Evolutionary conservation across 2,888 invertebrate species (phyloP).

Genomic region (Fissipunctia ypsillon): DNA sequence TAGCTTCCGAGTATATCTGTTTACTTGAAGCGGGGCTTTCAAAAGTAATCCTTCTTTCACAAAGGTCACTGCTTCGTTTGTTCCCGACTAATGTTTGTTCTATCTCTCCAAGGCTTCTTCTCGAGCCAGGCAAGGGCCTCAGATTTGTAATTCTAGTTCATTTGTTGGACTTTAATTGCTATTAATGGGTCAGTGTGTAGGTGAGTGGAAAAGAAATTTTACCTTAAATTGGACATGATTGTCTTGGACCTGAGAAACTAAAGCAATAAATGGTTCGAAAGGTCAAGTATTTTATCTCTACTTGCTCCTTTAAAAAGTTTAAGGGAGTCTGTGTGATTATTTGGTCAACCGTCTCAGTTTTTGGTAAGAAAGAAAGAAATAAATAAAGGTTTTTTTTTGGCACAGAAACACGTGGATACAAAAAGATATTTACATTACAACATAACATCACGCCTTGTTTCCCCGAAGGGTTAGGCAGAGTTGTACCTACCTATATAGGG

Average conservation of each 20-base stretch:
- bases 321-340: neutral
- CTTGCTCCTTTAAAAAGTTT: neutral
- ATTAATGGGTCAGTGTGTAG: constrained; percentile 6
- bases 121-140: neutral
- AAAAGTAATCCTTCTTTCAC: constrained; percentile 7
- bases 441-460: too few species aligned
- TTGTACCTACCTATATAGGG: too few species aligned
- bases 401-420: too few species aligned
- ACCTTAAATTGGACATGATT: neutral
- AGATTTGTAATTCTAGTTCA: constrained; percentile 13
- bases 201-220: neutral
- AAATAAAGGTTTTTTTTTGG: too few species aligned
- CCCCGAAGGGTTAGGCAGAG: too few species aligned
- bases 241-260: neutral
- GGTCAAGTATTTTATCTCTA: neutral
- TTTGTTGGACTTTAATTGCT: constrained; percentile 35
- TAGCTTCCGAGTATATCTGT: neutral
- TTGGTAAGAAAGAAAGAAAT: too few species aligned
- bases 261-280: neutral
- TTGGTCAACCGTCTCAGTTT: too few species aligned
- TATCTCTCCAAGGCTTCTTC: neutral
- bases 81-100: neutral
- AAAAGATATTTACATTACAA: too few species aligned
- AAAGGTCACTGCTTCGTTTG: constrained; percentile 8
- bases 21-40: neutral